Percentiles rank a stretch among this genome's conserved stretches.
Evolutionary conservation across 2,797 vertebrate species (phyloP).

Genomic region (Tarsius wallacei): DNA sequence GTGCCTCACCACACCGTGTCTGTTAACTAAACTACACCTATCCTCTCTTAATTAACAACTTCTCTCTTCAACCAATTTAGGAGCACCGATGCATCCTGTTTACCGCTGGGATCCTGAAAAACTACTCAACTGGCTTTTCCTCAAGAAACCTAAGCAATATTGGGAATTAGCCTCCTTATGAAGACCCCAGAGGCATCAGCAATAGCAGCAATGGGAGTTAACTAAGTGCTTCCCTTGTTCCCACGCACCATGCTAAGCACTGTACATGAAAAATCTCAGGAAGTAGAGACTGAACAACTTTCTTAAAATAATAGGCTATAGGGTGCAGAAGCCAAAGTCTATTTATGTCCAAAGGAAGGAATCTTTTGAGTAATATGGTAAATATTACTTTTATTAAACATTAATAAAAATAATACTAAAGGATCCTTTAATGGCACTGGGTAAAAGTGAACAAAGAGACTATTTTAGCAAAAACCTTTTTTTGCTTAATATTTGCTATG

Average conservation of each 20-base stretch:
- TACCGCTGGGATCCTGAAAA: background rate
- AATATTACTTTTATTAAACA: background rate
- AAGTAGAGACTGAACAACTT: background rate
- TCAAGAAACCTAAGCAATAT: background rate
- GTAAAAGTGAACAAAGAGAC: background rate
- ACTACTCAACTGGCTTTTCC: background rate
- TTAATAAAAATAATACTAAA: background rate
- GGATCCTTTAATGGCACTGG: background rate
- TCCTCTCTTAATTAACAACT: background rate
- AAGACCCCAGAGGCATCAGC: background rate
- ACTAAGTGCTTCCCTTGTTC: background rate
- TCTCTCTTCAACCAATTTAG: background rate
- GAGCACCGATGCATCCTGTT: background rate
- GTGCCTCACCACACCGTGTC: background rate
- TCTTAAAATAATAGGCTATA: background rate
- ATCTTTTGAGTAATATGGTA: constrained; percentile 21
- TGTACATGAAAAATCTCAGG: background rate
- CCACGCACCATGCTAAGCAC: background rate
- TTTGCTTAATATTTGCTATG: background rate
- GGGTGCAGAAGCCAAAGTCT: background rate
- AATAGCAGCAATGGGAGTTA: background rate
- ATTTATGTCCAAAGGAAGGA: background rate
- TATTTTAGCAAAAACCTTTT: background rate
- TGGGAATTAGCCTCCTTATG: background rate
- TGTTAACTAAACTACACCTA: background rate